Evolutionary conservation across 2,888 invertebrate species (phyloP).

Genomic region (Orthonevra nobilis): DNA sequence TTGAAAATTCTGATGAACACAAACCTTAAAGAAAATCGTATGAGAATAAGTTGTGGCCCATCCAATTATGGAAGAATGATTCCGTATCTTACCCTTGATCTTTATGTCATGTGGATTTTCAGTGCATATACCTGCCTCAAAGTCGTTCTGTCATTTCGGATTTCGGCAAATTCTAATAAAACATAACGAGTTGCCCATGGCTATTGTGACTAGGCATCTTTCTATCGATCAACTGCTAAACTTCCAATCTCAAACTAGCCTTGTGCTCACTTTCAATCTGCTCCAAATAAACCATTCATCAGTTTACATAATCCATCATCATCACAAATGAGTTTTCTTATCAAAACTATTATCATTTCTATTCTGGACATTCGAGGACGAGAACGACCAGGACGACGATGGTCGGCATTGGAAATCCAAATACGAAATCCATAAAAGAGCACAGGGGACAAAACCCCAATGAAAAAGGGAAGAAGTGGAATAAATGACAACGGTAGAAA

Average conservation of each 20-base stretch:
- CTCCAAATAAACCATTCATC: constrained; percentile 64
- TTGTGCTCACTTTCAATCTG: constrained; percentile 30
- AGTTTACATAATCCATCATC: constrained; percentile 70
- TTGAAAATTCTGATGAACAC: too few relatives aligned
- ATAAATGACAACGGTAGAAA: constrained; percentile 18
- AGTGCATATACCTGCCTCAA: too few relatives aligned
- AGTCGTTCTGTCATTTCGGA: too few relatives aligned
- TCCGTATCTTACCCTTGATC: too few relatives aligned
- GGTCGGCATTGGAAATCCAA: constrained; percentile 52
- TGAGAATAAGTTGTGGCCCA: too few relatives aligned
- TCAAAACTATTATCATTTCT: constrained; percentile 68
- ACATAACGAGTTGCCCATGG: constrained; percentile 53
- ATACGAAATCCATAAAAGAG: constrained; percentile 55
- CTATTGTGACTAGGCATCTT: constrained; percentile 42
- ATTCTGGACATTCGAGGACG: constrained; percentile 50
- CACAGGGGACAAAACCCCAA: constrained; percentile 8
- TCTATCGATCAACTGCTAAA: constrained; percentile 37
- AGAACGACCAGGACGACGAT: constrained; percentile 5
- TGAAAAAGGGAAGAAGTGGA: constrained; percentile 11
- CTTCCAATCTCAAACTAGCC: background rate
- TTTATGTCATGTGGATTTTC: too few relatives aligned
- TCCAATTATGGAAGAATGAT: too few relatives aligned
- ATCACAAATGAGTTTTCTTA: constrained; percentile 67
- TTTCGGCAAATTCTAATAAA: constrained; percentile 51
- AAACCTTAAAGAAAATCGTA: too few relatives aligned